Percentiles rank a stretch among this genome's conserved stretches.
Evolutionary conservation across 2,797 vertebrate species (phyloP).

Genomic region (Tenualosa ilisha): DNA sequence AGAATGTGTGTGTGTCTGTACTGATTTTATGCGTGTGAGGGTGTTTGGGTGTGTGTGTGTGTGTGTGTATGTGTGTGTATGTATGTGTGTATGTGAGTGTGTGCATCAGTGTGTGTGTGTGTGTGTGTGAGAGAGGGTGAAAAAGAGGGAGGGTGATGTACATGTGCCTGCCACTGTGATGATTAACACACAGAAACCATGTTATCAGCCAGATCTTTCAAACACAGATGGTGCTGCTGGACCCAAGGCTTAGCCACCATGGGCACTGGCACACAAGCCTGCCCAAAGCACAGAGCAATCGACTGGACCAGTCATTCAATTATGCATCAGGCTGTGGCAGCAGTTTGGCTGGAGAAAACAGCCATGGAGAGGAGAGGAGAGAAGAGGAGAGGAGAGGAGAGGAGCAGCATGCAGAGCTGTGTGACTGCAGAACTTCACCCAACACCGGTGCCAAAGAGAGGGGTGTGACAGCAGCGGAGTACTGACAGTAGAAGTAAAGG

Average conservation of each 20-base stretch:
- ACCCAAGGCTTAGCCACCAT: neutral
- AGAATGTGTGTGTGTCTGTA: neutral
- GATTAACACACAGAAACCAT: conserved; percentile 12
- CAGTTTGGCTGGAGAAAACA: conserved; percentile 5
- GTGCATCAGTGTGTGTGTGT: neutral
- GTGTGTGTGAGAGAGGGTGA: neutral
- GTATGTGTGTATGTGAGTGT: neutral
- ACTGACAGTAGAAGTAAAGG: neutral
- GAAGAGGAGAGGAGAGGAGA: neutral
- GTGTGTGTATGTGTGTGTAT: neutral
- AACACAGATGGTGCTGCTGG: conserved; percentile 22
- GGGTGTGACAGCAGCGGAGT: neutral
- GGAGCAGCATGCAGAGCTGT: neutral
- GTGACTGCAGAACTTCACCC: neutral
- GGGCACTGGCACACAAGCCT: neutral
- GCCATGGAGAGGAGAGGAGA: neutral
- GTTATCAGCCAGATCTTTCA: conserved; percentile 21
- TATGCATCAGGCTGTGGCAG: conserved; percentile 13
- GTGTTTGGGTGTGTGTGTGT: neutral
- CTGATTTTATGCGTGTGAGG: neutral
- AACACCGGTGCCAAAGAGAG: neutral
- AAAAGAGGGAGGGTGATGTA: neutral
- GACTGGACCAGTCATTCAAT: conserved; percentile 21
- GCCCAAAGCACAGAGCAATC: conserved; percentile 8
- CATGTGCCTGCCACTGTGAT: neutral